Evolutionary conservation across 2,888 invertebrate genomes (phyloP).

Genomic region (Rhagium mordax): DNA sequence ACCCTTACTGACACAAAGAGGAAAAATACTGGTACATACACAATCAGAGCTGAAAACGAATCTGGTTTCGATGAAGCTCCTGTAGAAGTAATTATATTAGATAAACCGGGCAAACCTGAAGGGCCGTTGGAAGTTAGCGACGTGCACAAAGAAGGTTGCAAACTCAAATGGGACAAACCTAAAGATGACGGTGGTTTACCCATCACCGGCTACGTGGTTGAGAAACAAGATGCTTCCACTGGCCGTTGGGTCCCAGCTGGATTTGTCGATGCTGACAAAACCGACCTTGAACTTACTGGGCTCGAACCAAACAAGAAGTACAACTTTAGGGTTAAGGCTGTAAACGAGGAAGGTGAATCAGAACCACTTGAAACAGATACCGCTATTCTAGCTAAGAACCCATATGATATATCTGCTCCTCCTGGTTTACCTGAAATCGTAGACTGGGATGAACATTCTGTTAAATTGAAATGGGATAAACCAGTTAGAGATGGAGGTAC

Average conservation of each 20-base stretch:
- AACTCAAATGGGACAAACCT: conserved; percentile 94
- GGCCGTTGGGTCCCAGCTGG: conserved; percentile 93
- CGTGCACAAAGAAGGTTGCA: conserved; percentile 94
- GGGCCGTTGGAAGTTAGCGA: conserved; percentile 94
- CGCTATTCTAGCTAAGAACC: conserved; percentile 95
- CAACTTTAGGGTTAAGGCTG: conserved; percentile 97
- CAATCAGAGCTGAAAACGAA: conserved; percentile 92
- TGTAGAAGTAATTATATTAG: conserved; percentile 89
- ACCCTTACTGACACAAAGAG: conserved; percentile 86
- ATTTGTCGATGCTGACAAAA: conserved; percentile 85
- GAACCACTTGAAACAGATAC: conserved; percentile 94
- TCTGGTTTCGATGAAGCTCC: conserved; percentile 95
- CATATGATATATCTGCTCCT: conserved; percentile 90
- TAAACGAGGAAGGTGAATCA: conserved; percentile 97
- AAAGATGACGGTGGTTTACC: conserved; percentile 97
- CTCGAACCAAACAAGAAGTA: conserved; percentile 96
- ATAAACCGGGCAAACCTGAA: conserved; percentile 90
- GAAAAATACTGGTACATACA: conserved; percentile 91
- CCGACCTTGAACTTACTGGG: conserved; percentile 88
- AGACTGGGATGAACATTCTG: conserved; percentile 93
- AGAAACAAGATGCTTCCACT: conserved; percentile 93
- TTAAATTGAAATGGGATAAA: conserved; percentile 92
- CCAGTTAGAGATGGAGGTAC: conserved; percentile 94
- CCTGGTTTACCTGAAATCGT: conserved; percentile 93
- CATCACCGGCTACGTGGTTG: conserved; percentile 90